Percentiles rank a stretch among this genome's conserved stretches.
Evolutionary conservation across 30 jellyfish, hydroid and myxozoan species (phyloP).

Genomic region (Chironex yamaguchii): DNA sequence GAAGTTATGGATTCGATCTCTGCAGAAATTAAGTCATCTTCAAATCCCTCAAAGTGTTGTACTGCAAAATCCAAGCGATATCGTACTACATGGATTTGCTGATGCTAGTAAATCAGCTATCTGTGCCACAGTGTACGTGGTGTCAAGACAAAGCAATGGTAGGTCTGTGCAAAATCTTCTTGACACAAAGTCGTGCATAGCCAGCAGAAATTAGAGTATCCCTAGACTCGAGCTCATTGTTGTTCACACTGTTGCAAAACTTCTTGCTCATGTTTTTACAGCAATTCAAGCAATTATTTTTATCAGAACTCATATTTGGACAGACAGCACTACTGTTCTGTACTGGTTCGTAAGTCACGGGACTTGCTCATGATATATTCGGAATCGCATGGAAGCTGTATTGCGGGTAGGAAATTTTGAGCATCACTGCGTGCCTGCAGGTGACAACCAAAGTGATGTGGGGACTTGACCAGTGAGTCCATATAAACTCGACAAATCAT

Average conservation of each 20-base stretch:
- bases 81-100: not conserved
- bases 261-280: not conserved
- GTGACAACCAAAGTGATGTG: not conserved
- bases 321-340: not conserved
- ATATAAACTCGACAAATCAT: not conserved
- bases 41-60: no score
- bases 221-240: not conserved
- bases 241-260: not conserved
- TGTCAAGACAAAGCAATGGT: not conserved
- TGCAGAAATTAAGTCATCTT: no score
- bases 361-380: not conserved
- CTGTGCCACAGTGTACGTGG: not conserved
- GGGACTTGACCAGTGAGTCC: not conserved
- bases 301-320: not conserved
- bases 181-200: no score
- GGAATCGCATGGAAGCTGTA: no score
- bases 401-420: no score
- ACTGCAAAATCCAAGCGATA: no score
- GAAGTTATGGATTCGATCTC: no score
- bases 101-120: not conserved
- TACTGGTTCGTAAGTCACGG: not conserved
- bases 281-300: no score
- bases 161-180: not conserved
- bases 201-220: not conserved
- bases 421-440: no score